These are phyloP conservation scores for Abscondita cerata DNA, from an alignment of 2,888 invertebrate species.

Conservation along the genomic window DNA sequence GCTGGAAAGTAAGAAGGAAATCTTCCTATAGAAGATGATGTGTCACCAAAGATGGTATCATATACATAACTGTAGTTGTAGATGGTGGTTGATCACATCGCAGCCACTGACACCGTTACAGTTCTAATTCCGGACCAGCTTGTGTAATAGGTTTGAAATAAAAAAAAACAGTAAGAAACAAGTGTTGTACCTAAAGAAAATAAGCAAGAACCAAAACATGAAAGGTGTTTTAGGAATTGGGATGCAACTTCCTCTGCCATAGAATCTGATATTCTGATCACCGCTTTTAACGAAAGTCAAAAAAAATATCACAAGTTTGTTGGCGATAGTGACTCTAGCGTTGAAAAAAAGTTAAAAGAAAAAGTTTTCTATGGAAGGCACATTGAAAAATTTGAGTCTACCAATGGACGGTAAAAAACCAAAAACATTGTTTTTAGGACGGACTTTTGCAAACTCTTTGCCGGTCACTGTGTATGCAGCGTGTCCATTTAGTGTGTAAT, in stretches of 20 bases:
- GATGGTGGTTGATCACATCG: conserved; percentile 3
- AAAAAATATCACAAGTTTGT: neutral
- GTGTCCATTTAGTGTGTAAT: too few relatives aligned
- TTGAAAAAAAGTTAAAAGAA: too few relatives aligned
- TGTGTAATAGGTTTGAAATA: neutral
- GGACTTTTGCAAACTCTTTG: too few relatives aligned
- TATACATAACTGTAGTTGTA: neutral
- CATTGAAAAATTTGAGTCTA: too few relatives aligned
- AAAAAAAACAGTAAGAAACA: neutral
- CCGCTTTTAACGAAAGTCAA: neutral
- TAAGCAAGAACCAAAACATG: neutral
- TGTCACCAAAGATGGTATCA: neutral
- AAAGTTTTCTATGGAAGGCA: too few relatives aligned
- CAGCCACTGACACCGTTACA: neutral
- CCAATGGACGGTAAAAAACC: too few relatives aligned
- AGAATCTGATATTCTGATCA: neutral
- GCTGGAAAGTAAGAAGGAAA: neutral
- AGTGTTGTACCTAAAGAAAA: neutral
- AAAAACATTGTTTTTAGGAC: too few relatives aligned
- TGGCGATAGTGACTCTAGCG: neutral
- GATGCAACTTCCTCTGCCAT: neutral
- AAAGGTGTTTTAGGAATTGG: neutral
- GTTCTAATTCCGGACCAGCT: neutral
- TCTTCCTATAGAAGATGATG: neutral
- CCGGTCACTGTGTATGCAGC: too few relatives aligned